These are phyloP conservation scores for Hemaris fuciformis DNA, from an alignment of 2,888 invertebrate species.

Conservation along the genomic window DNA sequence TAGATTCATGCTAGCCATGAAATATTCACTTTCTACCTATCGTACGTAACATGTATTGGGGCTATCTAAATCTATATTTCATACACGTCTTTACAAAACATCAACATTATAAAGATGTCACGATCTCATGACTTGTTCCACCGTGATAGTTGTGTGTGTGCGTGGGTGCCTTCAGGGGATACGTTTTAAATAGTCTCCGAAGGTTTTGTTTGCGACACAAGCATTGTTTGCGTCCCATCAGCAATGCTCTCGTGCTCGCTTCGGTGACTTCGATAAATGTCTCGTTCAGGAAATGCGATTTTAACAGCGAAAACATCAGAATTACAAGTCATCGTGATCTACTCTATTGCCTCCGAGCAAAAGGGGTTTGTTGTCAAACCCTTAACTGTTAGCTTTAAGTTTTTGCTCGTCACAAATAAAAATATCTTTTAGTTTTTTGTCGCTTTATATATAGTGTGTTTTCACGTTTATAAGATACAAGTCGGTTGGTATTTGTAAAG, in stretches of 20 bases:
- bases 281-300: conserved; percentile 77
- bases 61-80: too few species aligned
- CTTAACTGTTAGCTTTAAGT: conserved; percentile 61
- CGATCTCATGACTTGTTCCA: conserved; percentile 39
- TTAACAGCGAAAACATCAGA: conserved; percentile 78
- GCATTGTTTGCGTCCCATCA: conserved; percentile 61
- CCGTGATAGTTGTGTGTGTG: conserved; percentile 36
- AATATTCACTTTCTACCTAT: too few species aligned
- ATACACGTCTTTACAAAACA: too few species aligned
- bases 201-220: conserved; percentile 62
- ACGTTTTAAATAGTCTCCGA: conserved; percentile 70
- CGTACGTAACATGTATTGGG: too few species aligned
- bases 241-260: conserved; percentile 65
- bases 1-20: too few species aligned
- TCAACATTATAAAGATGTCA: not conserved
- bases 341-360: conserved; percentile 73
- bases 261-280: conserved; percentile 66
- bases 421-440: conserved; percentile 29
- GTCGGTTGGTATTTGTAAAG: not conserved
- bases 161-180: conserved; percentile 70
- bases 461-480: not conserved
- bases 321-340: conserved; percentile 75
- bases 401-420: conserved; percentile 57
- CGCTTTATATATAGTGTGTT: not conserved
- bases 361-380: conserved; percentile 72